Evolutionary conservation across 2,797 vertebrate genomes (phyloP).

Genomic region (Anguilla anguilla): DNA sequence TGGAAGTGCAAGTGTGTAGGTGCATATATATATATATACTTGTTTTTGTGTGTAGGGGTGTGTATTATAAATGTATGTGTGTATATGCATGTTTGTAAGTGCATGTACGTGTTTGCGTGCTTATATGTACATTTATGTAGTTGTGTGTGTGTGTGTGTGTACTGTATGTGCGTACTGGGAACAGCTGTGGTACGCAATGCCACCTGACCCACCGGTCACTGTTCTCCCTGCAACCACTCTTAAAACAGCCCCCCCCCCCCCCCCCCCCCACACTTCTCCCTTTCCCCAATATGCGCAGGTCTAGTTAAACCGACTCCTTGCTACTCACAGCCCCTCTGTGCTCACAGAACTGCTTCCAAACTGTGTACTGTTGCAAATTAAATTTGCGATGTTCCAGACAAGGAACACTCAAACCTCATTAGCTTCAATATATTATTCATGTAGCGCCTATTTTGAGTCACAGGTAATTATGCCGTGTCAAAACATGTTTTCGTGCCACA

Average conservation of each 20-base stretch:
- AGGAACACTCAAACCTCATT: slow-evolving; percentile 10
- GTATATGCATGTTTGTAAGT: too few relatives aligned
- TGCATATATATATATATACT: too few relatives aligned
- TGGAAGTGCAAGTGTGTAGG: too few relatives aligned
- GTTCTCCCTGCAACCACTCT: neutral
- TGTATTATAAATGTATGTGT: too few relatives aligned
- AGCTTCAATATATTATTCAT: neutral
- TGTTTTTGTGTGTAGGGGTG: too few relatives aligned
- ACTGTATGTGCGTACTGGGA: neutral
- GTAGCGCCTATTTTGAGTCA: neutral
- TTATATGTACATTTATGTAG: too few relatives aligned
- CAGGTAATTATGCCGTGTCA: neutral
- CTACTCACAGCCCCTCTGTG: neutral
- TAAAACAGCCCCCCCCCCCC: too few relatives aligned
- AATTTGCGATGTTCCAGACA: neutral
- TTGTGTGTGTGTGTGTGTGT: neutral
- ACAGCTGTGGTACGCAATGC: neutral
- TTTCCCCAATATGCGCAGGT: neutral
- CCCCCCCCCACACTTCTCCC: too few relatives aligned
- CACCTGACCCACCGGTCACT: neutral
- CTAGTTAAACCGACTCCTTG: neutral
- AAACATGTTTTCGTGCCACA: neutral
- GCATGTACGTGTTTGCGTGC: too few relatives aligned
- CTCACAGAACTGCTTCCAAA: neutral
- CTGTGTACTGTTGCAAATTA: neutral